Base-by-base conservation (phyloP, 1,140 invertebrate genomes). In the Zaprionus ornatus region DNA sequence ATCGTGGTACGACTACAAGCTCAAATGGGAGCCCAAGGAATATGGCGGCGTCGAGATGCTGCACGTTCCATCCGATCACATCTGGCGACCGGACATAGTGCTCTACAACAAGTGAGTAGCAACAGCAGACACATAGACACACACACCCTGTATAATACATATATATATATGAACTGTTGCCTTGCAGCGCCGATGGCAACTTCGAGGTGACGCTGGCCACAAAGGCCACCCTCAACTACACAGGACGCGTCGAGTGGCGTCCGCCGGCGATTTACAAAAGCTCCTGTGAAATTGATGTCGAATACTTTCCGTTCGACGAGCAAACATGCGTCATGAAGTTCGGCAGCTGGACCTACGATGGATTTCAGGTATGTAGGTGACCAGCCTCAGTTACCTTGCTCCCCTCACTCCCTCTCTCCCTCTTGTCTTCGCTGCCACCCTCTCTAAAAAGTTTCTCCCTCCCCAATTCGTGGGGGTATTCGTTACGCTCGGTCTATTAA, bases 1-100 rank as follows among this genome's bases (percentile, higher is more conserved):
- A 95, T 97, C 97, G 71, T 99, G 98, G 98, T 97, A 98, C 93
- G 98, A 99, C 94, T 98, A 98, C 94, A 99, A 99, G 92, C 94
- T 99, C 54, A 95, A 96, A 80, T 99, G 98, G 98, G 97, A 99
- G 93, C 98, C 98, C 27, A 95, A 96, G 80, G 97, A 99, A 91
- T 99, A 99, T 92, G 98, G 98, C 42, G 98, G 98, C 3, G 97
- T 99, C 13, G 96, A 97, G 82, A 98, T 98, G 96, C 94, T 99
- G 10, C 97, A 99, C 92, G 98, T 99, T 55, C 98, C 98, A 60
- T 98, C 97, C 50, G 98, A 98, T 93, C 97, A 98, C 93, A 99
- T 99, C 84, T 99, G 98, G 98, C 94, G 97, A 77, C 98, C 98
- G 19, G 98, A 99, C 93, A 98, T 99, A 93, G 98, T 99, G 57